Base-by-base conservation (phyloP, 2,113 vertebrate genomes). In the Tychaedon coryphoeus region DNA sequence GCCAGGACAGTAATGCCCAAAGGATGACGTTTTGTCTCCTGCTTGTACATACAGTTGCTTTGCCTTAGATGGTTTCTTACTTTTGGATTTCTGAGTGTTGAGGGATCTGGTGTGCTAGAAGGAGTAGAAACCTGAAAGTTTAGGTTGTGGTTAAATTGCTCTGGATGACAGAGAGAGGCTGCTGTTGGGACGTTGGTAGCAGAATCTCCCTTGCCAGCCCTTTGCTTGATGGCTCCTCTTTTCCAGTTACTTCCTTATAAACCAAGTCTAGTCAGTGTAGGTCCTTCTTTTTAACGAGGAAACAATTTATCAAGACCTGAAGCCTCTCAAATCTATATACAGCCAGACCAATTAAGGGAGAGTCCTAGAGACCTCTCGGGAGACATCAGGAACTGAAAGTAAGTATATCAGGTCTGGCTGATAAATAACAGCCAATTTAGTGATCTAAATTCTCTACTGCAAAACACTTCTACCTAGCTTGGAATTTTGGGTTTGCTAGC, bases 31-130 rank as follows among this genome's bases (percentile, higher is more conserved):
- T 36, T 40, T 51, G 33, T 71, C 48, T 67, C 25, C 47, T 25
- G 40, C 20, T 48, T 20, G 22, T 29, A 3, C 17, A 0, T 2
- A 6, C 15, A 12, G 24, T 7, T 28, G 38, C 43, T 57, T 42
- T 72, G 62, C 36, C 26, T n/a, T 57, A 72, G 67, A 19, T 7
- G 10, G 25, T 33, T 48, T 19, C 42, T 72, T 60, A 6, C 36
- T 43, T 84, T 48, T n/a, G 38, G 23, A 62, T 90, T 34, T 12
- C 25, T 38, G 3, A 12, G 9, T 12, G 19, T 20, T 54, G 26
- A 25, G 24, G 25, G 29, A 22, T 64, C 16, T 22, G 70, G 8
- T n/a, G 5, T 17, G 26, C 25, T 36, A 10, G 33, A 33, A 92
- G 25, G n/a, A 81, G 22, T 14, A 71, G 47, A 67, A 88, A 74